A percentile compares a stretch with the other conserved stretches of the same genome.
Evolutionary conservation across 2,797 vertebrate genomes (phyloP).

Genomic region (Toxotes lorentzi): DNA sequence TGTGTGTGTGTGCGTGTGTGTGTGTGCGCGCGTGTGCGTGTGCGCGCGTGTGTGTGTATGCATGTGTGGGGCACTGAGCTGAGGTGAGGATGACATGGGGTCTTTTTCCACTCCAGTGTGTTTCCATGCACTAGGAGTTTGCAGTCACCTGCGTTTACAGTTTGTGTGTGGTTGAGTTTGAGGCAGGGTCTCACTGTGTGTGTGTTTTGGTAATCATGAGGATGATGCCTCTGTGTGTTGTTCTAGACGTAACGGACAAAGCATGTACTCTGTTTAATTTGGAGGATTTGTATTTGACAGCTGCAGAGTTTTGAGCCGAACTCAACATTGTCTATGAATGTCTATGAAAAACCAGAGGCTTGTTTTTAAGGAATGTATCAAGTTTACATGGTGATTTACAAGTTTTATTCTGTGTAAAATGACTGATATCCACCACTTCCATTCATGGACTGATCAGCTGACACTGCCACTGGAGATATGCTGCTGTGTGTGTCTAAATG

Average conservation of each 20-base stretch:
- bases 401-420: background rate
- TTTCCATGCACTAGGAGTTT: constrained; percentile 38
- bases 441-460: background rate
- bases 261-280: too few relatives aligned
- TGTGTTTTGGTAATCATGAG: too few relatives aligned
- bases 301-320: too few relatives aligned
- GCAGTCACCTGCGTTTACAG: constrained; percentile 31
- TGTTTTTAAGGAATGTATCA: background rate
- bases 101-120: constrained; percentile 43
- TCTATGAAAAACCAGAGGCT: too few relatives aligned
- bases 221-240: too few relatives aligned
- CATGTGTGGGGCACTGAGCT: constrained; percentile 21
- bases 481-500: background rate
- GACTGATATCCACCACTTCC: background rate
- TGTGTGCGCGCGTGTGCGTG: constrained; percentile 26
- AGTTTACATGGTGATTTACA: background rate
- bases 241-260: too few relatives aligned
- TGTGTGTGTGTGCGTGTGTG: constrained; percentile 24
- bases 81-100: constrained; percentile 24
- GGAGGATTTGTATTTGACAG: too few relatives aligned
- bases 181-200: background rate
- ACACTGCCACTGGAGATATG: background rate
- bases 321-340: too few relatives aligned
- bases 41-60: constrained; percentile 23
- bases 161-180: constrained; percentile 3